A percentile compares a stretch with the other conserved stretches of the same genome.
Conservation (phyloP, 64 coral and sea anemone genomes). For the Actinia tenebrosa region DNA sequence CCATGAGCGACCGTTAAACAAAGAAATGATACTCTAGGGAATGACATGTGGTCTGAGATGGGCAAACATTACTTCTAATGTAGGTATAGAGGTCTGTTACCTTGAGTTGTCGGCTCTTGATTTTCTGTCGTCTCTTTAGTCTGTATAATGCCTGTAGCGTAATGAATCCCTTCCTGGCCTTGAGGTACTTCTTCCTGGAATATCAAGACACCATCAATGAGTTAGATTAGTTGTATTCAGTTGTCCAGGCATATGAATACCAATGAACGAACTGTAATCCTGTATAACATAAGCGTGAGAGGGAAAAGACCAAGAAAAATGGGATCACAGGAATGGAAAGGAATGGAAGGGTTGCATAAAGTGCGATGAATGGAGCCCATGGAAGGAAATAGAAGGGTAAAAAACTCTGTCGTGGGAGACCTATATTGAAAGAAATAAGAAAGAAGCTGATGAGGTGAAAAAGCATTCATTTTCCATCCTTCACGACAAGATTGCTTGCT, state of each 20-base stretch:
- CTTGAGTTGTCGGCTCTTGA: neutral
- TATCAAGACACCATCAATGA: neutral
- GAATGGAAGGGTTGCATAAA: neutral
- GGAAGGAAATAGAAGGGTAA: neutral
- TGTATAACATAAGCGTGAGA: neutral
- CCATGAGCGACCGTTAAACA: too few species aligned
- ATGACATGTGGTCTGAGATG: too few species aligned
- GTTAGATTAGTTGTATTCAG: neutral
- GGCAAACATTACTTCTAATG: too few species aligned
- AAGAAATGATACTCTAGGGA: too few species aligned
- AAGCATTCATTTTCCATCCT: neutral
- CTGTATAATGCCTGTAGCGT: conserved; percentile 45
- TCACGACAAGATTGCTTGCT: neutral
- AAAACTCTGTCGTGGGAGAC: too few species aligned
- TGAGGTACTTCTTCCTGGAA: conserved; percentile 46
- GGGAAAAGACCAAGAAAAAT: neutral
- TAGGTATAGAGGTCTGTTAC: too few species aligned
- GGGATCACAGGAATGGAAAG: neutral
- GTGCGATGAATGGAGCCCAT: neutral
- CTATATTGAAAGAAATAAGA: too few species aligned
- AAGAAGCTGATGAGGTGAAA: too few species aligned
- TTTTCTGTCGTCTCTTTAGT: neutral
- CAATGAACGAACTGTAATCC: too few species aligned
- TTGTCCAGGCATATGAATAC: too few species aligned
- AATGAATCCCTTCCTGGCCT: conserved; percentile 51